These are phyloP conservation scores for Pterocles orientalis DNA, from an alignment of 2,113 vertebrate species.

Conservation along the genomic window DNA sequence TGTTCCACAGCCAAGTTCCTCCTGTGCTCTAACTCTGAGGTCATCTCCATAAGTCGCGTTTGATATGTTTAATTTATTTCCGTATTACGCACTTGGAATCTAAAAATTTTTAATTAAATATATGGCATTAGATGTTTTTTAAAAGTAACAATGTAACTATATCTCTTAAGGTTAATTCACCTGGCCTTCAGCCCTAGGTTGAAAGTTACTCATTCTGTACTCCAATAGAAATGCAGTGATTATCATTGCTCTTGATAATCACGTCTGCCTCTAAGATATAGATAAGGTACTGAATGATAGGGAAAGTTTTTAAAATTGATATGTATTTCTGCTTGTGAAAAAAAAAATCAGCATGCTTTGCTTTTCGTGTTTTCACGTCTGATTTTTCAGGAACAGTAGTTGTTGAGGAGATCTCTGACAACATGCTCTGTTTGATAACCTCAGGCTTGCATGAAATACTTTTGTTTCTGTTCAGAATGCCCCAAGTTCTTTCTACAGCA, in stretches of 20 bases:
- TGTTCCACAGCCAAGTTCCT: constrained; percentile 50
- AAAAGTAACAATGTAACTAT: neutral
- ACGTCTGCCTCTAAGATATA: neutral
- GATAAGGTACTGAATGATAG: neutral
- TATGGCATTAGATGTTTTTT: neutral
- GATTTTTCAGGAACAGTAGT: neutral
- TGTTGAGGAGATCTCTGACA: neutral
- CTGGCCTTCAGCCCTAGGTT: neutral
- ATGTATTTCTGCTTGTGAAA: neutral
- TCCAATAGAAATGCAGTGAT: neutral
- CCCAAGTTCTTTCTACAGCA: neutral
- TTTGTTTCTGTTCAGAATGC: neutral
- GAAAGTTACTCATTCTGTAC: neutral
- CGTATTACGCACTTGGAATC: neutral
- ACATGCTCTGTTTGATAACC: neutral
- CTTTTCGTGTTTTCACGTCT: neutral
- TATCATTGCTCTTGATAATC: neutral
- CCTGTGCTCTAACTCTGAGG: constrained; percentile 45
- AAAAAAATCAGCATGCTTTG: neutral
- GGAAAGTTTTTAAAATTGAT: neutral
- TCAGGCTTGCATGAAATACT: neutral
- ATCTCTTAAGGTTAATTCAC: neutral
- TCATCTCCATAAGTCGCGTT: constrained; percentile 40
- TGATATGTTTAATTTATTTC: constrained; percentile 41
- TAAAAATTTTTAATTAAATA: neutral